phyloP scores from a whole-genome alignment of 2,797 vertebrate genomes.

The Podarcis siculus region DNA sequence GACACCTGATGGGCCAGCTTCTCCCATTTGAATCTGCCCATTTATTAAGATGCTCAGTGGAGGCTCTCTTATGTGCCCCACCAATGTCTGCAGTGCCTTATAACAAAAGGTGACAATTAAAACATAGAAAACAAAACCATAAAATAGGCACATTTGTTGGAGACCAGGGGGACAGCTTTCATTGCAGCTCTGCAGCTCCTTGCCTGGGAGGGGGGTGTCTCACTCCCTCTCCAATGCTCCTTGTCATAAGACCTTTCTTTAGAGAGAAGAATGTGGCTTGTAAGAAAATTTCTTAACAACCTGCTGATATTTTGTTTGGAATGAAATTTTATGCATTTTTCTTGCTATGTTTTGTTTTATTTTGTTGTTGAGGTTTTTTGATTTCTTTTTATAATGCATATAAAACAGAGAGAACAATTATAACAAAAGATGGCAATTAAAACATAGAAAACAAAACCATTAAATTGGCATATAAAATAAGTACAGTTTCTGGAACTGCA shows the following conservation, averaged over 20 bases:
- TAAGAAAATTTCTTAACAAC: background rate
- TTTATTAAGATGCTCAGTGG: background rate
- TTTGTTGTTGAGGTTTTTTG: too few species aligned
- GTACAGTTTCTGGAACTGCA: too few species aligned
- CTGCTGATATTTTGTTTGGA: too few species aligned
- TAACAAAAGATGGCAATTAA: too few species aligned
- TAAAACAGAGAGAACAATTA: too few species aligned
- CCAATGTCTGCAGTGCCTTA: background rate
- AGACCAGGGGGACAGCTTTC: background rate
- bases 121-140: too few species aligned
- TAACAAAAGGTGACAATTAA: too few species aligned
- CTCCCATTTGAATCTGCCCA: background rate
- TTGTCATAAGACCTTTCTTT: background rate
- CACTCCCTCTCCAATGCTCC: background rate
- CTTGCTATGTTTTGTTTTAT: too few species aligned
- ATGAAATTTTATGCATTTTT: background rate
- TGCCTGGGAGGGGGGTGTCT: background rate
- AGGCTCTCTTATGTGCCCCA: background rate
- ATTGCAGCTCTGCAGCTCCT: background rate
- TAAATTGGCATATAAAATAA: too few species aligned
- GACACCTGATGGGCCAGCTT: background rate
- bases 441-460: too few species aligned
- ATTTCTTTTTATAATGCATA: too few species aligned
- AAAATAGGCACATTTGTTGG: background rate
- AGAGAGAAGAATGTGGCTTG: background rate